A percentile compares a stretch with the other conserved stretches of the same genome.
These are phyloP conservation scores for Pristionchus mayeri DNA, from an alignment of 2,888 invertebrate species.

Conservation along the genomic window DNA sequence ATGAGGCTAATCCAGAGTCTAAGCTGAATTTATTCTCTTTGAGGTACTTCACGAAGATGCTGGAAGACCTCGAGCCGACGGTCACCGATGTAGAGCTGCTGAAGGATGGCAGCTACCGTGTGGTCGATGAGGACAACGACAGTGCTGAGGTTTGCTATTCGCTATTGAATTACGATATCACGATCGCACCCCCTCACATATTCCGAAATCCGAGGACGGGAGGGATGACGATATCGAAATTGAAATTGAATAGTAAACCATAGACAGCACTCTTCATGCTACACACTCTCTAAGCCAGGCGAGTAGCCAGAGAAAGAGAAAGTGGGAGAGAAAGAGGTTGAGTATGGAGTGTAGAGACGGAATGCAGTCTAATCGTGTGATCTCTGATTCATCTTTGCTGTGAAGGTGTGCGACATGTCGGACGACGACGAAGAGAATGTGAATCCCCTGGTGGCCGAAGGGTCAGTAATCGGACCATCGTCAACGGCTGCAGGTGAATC, in stretches of 20 bases:
- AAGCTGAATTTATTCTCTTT: too few species aligned
- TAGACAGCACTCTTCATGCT: too few species aligned
- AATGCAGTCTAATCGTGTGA: not conserved
- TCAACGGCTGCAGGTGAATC: not conserved
- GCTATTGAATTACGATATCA: too few species aligned
- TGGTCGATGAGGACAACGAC: conserved; percentile 57
- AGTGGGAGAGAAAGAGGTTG: too few species aligned
- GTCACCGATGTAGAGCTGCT: conserved; percentile 72
- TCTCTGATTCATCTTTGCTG: not conserved
- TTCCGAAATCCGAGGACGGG: too few species aligned
- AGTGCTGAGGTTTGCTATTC: not conserved
- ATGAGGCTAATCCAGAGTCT: too few species aligned
- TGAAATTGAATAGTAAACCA: too few species aligned
- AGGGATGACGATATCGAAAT: too few species aligned
- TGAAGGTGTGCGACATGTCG: conserved; percentile 50
- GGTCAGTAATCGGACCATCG: not conserved
- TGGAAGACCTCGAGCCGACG: conserved; percentile 57
- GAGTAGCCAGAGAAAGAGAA: too few species aligned
- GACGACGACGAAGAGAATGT: conserved; percentile 55
- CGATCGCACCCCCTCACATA: too few species aligned
- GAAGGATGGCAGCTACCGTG: conserved; percentile 68
- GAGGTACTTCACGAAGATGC: conserved; percentile 71
- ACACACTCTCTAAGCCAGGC: too few species aligned
- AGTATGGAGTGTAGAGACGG: too few species aligned
- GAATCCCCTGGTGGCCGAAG: conserved; percentile 54